Evolutionary conservation across 1,140 invertebrate species (phyloP).

Genomic region (Drosophila micromelanica): DNA sequence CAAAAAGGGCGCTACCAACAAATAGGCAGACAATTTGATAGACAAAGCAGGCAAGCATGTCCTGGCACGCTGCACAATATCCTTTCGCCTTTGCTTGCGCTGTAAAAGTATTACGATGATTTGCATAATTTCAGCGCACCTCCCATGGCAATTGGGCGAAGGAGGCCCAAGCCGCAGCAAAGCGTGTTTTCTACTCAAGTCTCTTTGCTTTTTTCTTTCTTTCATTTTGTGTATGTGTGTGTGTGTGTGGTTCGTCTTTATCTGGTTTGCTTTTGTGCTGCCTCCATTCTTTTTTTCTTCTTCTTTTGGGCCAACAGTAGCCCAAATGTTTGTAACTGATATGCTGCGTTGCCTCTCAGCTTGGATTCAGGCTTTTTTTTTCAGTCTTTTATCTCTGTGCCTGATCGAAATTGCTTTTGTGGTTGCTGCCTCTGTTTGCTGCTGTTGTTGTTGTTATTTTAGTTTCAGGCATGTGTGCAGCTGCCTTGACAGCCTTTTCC

Average conservation of each 20-base stretch:
- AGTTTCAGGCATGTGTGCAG: conserved; percentile 77
- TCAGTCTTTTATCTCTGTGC: conserved; percentile 65
- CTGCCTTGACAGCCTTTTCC: conserved; percentile 29
- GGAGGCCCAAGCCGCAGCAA: conserved; percentile 43
- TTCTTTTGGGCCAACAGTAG: conserved; percentile 44
- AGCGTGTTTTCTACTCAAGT: conserved; percentile 45
- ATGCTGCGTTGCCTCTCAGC: conserved; percentile 69
- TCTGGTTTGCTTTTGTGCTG: conserved; percentile 56
- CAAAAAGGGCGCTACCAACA: conserved; percentile 54
- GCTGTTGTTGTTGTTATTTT: conserved; percentile 70
- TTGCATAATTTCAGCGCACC: conserved; percentile 81
- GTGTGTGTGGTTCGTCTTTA: conserved; percentile 61
- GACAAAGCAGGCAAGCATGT: conserved; percentile 32
- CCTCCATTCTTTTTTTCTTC: conserved; percentile 38
- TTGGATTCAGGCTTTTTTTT: conserved; percentile 37
- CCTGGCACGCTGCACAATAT: conserved; percentile 54
- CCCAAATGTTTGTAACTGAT: conserved; percentile 80
- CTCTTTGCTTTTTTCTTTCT: conserved; percentile 18
- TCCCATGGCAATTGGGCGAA: conserved; percentile 56
- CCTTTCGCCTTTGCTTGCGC: conserved; percentile 68
- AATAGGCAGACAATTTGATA: conserved; percentile 34
- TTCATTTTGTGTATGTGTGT: too few relatives aligned
- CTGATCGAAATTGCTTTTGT: conserved; percentile 82
- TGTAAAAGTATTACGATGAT: conserved; percentile 80
- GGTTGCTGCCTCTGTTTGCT: conserved; percentile 54